Evolutionary conservation across 2,888 invertebrate genomes (phyloP), one percentile per base, ranked within the genome.

Genomic region (Apodemia duryi): DNA sequence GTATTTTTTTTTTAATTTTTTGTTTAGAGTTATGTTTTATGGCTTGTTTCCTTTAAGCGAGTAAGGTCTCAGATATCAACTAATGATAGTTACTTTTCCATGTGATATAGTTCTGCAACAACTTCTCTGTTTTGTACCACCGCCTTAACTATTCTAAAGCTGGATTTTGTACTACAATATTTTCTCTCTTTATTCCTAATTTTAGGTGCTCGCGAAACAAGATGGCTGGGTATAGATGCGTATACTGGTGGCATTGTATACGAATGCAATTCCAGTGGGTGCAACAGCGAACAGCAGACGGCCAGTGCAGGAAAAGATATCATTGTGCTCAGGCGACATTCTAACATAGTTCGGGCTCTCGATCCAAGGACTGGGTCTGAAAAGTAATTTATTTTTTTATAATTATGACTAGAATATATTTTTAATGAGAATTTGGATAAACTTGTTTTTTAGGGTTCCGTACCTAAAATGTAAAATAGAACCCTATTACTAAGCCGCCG

Each of bases 311-410:
- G 85, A 1, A 78, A 83, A 1, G 88, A 87, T 61, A 93, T 98
- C 38, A 85, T 99, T 51, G 93, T 99, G 21, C 86, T 99, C 64
- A 94, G 96, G 71, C 93, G 98, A 46, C 95, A 95, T 74, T 96
- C 97, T 3, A 97, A 96, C 84, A 98, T 97, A 7, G 96, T 99
- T 13, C 92, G 98, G 64, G 98, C 98, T 4, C 93, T 98, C 4
- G 98, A 98, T 79, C 96, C 98, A 0, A 93, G 95, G 64, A 94
- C 95, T 10, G 98, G 99, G 2, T 84, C 88, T 61, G 98, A 99
- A 91, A 96, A 95, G 96, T 96, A 74, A 82, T 86, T 76, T 29
- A 32, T 6, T 9, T 21, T 11, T 51, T n/a, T 51, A n/a, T n/a
- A 46, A 4, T 21, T 21, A 21, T 21, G 0, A 21, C 21, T 21